These are phyloP conservation scores for Papilio helenus DNA, from an alignment of 1,140 invertebrate species.

Conservation along the genomic window DNA sequence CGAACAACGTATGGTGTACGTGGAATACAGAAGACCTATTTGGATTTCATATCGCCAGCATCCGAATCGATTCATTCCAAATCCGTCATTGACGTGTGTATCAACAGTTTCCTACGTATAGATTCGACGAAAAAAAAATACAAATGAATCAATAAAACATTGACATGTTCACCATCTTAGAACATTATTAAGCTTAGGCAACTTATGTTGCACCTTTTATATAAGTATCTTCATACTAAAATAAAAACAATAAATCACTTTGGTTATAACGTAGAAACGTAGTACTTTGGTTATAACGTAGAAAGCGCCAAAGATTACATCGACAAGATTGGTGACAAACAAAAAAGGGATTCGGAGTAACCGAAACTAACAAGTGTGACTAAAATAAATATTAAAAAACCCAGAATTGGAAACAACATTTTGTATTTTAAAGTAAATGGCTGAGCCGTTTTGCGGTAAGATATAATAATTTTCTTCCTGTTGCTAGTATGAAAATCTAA, in stretches of 20 bases:
- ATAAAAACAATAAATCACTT: too few relatives aligned
- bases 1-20: neutral
- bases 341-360: neutral
- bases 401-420: neutral
- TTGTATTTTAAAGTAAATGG: neutral
- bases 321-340: neutral
- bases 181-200: too few relatives aligned
- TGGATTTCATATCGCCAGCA: too few relatives aligned
- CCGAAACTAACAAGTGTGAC: neutral
- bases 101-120: neutral
- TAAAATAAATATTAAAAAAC: neutral
- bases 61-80: too few relatives aligned
- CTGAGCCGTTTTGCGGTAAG: neutral
- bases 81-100: neutral
- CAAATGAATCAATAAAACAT: neutral
- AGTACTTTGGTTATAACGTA: too few relatives aligned
- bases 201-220: too few relatives aligned
- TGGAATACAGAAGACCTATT: too few relatives aligned
- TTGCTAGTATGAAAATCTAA: neutral
- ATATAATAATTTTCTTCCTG: conserved; percentile 1
- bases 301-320: neutral
- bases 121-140: neutral
- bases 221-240: too few relatives aligned
- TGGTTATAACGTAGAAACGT: neutral
- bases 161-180: too few relatives aligned